These are phyloP conservation scores for Tadarida brasiliensis DNA, from an alignment of 2,797 vertebrate species.

Conservation along the genomic window DNA sequence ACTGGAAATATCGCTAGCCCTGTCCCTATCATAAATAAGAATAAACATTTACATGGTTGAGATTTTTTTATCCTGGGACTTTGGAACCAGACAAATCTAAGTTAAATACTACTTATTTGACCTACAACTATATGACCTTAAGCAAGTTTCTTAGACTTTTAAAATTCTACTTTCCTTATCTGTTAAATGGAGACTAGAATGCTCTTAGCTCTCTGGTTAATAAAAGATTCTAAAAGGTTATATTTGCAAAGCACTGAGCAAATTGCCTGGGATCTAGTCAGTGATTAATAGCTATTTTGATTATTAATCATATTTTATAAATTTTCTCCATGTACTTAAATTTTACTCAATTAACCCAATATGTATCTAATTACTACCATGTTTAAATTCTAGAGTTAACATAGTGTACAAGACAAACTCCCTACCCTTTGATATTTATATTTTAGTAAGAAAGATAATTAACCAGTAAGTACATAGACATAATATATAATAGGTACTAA, in stretches of 20 bases:
- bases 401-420: background rate
- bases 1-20: background rate
- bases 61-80: slow-evolving; percentile 45
- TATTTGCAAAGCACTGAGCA: slow-evolving; percentile 31
- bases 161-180: slow-evolving; percentile 5
- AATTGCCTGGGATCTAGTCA: background rate
- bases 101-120: slow-evolving; percentile 6
- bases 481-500: background rate
- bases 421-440: slow-evolving; percentile 25
- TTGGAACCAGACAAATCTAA: slow-evolving; percentile 48
- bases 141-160: background rate
- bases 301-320: slow-evolving; percentile 20
- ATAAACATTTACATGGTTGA: slow-evolving; percentile 58
- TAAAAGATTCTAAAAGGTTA: background rate
- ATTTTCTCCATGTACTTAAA: slow-evolving; percentile 35
- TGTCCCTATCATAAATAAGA: slow-evolving; percentile 42
- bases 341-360: background rate
- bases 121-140: background rate
- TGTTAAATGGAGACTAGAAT: background rate
- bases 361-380: background rate
- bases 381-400: slow-evolving; percentile 28
- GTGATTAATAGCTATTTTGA: background rate
- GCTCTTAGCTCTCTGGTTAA: background rate
- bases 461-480: slow-evolving; percentile 6
- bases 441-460: slow-evolving; percentile 29